Evolutionary conservation across 2,888 invertebrate species (phyloP), one percentile per base, ranked within the genome.

Genomic region (Coremacera marginata): DNA sequence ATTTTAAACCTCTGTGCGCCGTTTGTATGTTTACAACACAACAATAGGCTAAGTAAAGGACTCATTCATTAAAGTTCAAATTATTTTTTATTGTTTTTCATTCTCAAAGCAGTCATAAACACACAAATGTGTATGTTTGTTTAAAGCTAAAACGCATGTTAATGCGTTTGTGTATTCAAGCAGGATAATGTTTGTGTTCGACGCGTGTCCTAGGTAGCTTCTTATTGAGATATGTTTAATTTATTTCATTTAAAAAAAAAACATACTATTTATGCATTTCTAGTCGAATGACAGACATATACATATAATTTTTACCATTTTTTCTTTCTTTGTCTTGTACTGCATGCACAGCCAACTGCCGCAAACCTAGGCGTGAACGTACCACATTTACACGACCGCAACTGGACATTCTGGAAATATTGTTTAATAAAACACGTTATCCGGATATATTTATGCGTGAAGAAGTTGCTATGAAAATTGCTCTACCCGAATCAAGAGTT

Each of bases 381-480:
- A 99, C 98, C 8, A 99, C 98, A 5, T 99, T 98, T 90, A 97
- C 98, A 1, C 91, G 98, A 62, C 95, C 96, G 0, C 98, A 99
- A 87, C 91, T 99, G 78, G 98, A 98, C 89, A 93, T 98, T 16
- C 90, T 99, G 78, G 98, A 99, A 87, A 91, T 94, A 0, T 91
- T 98, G 76, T 98, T 98, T 90, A 93, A 93, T 81, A 98, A 97
- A 90, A 98, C 98, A 5, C 91, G 98, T 85, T 99, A 99, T 91
- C 96, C 98, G 1, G 98, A 98, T 90, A 98, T 99, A 89, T 98
- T 98, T 91, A 97, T 98, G 97, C 90, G 98, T 75, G 98, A 99
- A 87, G 98, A 98, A 89, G 98, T 98, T 57, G 98, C 98, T 0
- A 90, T 97, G 75, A 98, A 98, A 90, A 98, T 98, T 86, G 96